A percentile compares a stretch with the other conserved stretches of the same genome.
These are phyloP conservation scores for Brachionus plicatilis DNA, from an alignment of 1,140 invertebrate species.

Conservation along the genomic window DNA sequence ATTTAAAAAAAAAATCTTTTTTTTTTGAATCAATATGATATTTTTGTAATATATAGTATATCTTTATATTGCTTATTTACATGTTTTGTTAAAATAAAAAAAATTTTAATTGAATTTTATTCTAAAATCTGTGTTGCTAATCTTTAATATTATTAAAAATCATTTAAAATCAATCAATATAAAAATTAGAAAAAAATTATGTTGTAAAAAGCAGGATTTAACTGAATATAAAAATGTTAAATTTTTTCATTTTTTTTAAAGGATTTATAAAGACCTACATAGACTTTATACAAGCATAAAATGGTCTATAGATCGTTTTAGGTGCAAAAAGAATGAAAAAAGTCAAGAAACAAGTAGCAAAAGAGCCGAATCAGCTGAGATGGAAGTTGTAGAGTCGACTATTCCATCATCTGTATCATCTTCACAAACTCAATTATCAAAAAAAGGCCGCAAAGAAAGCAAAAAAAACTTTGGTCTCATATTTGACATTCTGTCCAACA, in stretches of 20 bases:
- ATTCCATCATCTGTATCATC: background rate
- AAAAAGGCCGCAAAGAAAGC: background rate
- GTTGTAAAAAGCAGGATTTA: too few relatives aligned
- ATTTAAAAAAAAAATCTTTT: too few relatives aligned
- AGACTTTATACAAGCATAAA: background rate
- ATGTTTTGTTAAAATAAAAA: too few relatives aligned
- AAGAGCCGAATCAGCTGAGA: background rate
- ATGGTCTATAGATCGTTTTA: constrained; percentile 13
- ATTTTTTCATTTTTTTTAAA: background rate
- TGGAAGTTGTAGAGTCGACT: background rate
- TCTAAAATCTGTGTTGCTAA: background rate
- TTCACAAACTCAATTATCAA: background rate
- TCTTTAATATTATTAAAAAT: background rate
- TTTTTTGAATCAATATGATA: too few relatives aligned
- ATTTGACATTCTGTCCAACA: background rate
- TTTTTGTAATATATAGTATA: too few relatives aligned
- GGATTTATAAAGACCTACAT: background rate
- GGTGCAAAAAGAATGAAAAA: background rate
- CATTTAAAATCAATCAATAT: too few relatives aligned
- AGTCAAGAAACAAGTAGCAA: background rate
- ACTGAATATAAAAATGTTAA: too few relatives aligned
- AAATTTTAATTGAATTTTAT: background rate
- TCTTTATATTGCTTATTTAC: too few relatives aligned
- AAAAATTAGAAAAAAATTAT: too few relatives aligned
- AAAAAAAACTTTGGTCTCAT: background rate